phyloP scores from a whole-genome alignment of 2,888 invertebrate species.

The Muschampia plurimacula region DNA sequence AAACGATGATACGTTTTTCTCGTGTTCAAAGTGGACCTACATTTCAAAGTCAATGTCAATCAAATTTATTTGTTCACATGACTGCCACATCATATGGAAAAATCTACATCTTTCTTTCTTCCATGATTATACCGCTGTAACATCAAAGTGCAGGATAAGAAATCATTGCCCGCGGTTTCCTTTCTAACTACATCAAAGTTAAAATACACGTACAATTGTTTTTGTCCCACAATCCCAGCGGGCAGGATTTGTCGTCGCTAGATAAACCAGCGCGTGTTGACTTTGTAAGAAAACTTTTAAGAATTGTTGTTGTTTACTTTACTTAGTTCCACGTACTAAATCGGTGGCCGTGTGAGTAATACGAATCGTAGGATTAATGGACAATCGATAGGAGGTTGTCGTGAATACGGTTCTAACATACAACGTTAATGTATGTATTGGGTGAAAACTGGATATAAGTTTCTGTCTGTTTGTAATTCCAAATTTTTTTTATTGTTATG shows the following conservation, averaged over 20 bases:
- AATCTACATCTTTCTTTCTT: too few relatives aligned
- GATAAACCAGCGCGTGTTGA: conserved; percentile 41
- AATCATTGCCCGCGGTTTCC: neutral
- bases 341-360: neutral
- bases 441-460: neutral
- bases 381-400: conserved; percentile 5
- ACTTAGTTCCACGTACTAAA: conserved; percentile 1
- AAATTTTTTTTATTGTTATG: too few relatives aligned
- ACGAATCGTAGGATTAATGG: conserved; percentile 5
- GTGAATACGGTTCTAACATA: neutral
- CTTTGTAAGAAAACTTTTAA: conserved; percentile 47
- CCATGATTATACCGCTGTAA: neutral
- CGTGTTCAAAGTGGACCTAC: too few relatives aligned
- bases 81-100: too few relatives aligned
- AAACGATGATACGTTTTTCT: too few relatives aligned
- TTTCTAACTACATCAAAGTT: neutral
- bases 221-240: conserved; percentile 6
- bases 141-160: neutral
- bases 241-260: conserved; percentile 39
- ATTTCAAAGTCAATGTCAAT: too few relatives aligned
- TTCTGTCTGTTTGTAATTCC: too few relatives aligned
- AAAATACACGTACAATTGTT: neutral
- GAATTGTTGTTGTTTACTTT: conserved; percentile 41
- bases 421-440: too few relatives aligned
- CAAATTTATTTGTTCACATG: too few relatives aligned